phyloP scores from a whole-genome alignment of 2,797 vertebrate genomes.

The Trachurus trachurus region DNA sequence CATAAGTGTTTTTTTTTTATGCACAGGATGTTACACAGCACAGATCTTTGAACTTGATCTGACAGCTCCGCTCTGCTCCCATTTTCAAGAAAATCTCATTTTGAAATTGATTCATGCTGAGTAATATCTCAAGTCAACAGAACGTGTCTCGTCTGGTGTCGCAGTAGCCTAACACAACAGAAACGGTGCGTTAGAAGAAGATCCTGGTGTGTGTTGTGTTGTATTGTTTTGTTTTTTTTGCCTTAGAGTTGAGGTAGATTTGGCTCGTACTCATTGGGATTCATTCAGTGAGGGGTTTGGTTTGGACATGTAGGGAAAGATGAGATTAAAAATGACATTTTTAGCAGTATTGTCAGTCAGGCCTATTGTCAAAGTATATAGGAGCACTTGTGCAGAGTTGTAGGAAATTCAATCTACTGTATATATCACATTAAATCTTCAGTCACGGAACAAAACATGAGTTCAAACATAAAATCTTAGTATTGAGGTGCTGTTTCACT shows the following conservation, averaged over 20 bases:
- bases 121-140: constrained; percentile 21
- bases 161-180: neutral
- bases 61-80: constrained; percentile 31
- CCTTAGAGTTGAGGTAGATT: neutral
- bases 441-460: neutral
- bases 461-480: neutral
- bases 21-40: constrained; percentile 32
- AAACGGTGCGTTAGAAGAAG: neutral
- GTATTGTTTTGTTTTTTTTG: constrained; percentile 14
- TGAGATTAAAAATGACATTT: neutral
- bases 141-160: constrained; percentile 11
- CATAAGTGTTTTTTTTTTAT: constrained; percentile 44
- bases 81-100: constrained; percentile 63
- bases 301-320: constrained; percentile 20
- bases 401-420: constrained; percentile 35
- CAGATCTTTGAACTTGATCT: constrained; percentile 39
- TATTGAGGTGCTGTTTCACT: neutral
- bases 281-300: neutral
- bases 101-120: constrained; percentile 40
- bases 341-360: constrained; percentile 18
- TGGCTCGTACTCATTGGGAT: neutral
- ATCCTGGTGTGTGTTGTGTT: neutral
- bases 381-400: constrained; percentile 18
- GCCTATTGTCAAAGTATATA: neutral
- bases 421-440: constrained; percentile 11